Percentiles rank a stretch among this genome's conserved stretches.
phyloP scores from a whole-genome alignment of 2,113 vertebrate genomes.

The Microtus pennsylvanicus region DNA sequence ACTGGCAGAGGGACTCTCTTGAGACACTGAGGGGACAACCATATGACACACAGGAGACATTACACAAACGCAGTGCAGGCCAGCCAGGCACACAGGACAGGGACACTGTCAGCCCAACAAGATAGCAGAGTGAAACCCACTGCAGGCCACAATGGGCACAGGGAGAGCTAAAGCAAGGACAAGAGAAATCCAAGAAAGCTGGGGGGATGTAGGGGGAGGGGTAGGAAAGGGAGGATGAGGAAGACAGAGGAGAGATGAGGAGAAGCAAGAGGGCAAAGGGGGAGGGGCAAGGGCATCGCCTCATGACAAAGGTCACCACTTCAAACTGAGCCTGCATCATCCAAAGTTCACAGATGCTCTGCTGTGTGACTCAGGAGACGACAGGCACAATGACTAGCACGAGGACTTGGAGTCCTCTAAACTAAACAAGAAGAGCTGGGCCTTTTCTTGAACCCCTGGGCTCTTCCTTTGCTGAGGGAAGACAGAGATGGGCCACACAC shows the following conservation, averaged over 20 bases:
- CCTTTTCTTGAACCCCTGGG: not conserved
- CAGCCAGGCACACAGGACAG: slow-evolving; percentile 76
- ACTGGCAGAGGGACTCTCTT: slow-evolving; percentile 94
- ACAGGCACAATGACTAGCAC: accelerated
- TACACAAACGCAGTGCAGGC: slow-evolving; percentile 84
- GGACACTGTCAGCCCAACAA: slow-evolving; percentile 24
- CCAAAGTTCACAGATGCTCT: not conserved
- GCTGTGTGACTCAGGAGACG: not conserved
- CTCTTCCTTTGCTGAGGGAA: not conserved
- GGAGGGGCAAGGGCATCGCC: not conserved
- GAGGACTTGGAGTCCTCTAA: not conserved
- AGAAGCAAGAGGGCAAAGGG: not conserved
- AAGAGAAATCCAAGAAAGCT: not conserved
- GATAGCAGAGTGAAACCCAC: slow-evolving; percentile 51
- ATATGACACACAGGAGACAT: slow-evolving; percentile 88
- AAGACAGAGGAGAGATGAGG: not conserved
- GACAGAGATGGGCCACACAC: not conserved
- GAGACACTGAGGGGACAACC: slow-evolving; percentile 92
- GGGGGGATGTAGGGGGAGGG: not conserved
- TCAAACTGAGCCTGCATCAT: not conserved
- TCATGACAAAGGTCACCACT: slow-evolving; percentile 34
- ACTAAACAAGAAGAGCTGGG: not conserved
- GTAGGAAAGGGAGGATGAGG: not conserved
- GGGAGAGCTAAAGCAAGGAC: not conserved
- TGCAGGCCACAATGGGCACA: not conserved